Conservation (phyloP, 2,888 invertebrate genomes). For the Bugulina stolonifera region DNA sequence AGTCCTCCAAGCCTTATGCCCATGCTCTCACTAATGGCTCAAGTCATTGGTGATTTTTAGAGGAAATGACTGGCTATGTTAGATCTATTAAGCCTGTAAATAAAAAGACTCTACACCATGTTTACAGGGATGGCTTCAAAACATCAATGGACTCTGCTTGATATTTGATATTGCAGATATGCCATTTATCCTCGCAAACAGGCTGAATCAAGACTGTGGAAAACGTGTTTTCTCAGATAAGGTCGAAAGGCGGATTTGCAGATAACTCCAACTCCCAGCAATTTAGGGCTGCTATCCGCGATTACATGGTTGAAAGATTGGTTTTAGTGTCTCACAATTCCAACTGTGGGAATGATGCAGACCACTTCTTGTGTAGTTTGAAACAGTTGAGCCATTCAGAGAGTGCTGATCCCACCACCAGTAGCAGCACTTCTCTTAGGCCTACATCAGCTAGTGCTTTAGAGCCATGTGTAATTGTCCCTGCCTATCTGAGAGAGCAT, state of each 20-base stretch:
- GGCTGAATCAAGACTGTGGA: conserved; percentile 30
- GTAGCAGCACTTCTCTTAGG: no score
- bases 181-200: conserved; percentile 23
- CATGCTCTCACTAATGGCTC: neutral
- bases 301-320: neutral
- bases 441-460: no score
- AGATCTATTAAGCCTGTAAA: neutral
- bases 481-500: no score
- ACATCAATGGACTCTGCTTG: conserved; percentile 14
- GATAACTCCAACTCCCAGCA: conserved; percentile 24
- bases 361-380: neutral
- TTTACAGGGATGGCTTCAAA: conserved; percentile 27
- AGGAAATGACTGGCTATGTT: neutral
- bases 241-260: conserved; percentile 20
- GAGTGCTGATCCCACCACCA: no score
- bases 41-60: conserved; percentile 12
- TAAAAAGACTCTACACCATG: conserved; percentile 9
- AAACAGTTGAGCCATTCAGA: no score
- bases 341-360: neutral
- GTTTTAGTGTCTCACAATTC: neutral
- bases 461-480: no score
- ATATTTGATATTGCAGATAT: conserved; percentile 25
- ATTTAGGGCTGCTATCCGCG: conserved; percentile 15
- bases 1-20: neutral
- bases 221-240: conserved; percentile 26